Conservation (phyloP, 2,888 invertebrate species). For the Ornithoptera priamus region DNA sequence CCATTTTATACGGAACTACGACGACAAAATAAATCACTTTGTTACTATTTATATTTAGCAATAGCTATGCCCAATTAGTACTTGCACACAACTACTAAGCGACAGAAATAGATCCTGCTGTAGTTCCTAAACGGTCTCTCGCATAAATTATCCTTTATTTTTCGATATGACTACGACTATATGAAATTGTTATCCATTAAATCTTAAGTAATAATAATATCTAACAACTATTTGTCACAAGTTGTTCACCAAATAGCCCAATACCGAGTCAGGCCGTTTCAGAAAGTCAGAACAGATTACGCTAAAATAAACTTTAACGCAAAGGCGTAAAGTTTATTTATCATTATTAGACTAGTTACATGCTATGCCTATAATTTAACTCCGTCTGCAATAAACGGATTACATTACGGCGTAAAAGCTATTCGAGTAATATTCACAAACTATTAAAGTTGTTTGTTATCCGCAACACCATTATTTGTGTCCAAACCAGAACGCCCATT, state of each 20-base stretch:
- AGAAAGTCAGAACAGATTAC: slow-evolving; percentile 21
- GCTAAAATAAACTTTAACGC: slow-evolving; percentile 29
- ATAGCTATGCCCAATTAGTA: too few species aligned
- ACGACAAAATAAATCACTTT: too few species aligned
- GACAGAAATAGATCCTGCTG: too few species aligned
- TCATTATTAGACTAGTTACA: slow-evolving; percentile 36
- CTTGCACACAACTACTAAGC: too few species aligned
- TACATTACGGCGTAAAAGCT: slow-evolving; percentile 48
- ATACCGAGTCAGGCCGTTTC: slow-evolving; percentile 46
- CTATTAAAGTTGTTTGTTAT: slow-evolving; percentile 18
- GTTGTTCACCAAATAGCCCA: slow-evolving; percentile 41
- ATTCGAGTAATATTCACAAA: slow-evolving; percentile 55
- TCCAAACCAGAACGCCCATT: too few species aligned
- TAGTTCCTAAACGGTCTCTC: too few species aligned
- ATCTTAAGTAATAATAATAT: slow-evolving; percentile 22
- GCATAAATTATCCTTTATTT: background rate
- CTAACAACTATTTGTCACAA: slow-evolving; percentile 34
- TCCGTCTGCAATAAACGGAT: slow-evolving; percentile 52
- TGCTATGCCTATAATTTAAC: slow-evolving; percentile 53
- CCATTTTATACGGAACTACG: too few species aligned
- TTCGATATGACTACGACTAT: background rate
- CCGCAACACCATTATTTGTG: too few species aligned
- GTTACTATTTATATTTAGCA: too few species aligned
- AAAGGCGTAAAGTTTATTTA: slow-evolving; percentile 27
- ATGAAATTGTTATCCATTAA: background rate